Evolutionary conservation across 2,797 vertebrate species (phyloP).

Genomic region (Tympanoctomys barrerae): DNA sequence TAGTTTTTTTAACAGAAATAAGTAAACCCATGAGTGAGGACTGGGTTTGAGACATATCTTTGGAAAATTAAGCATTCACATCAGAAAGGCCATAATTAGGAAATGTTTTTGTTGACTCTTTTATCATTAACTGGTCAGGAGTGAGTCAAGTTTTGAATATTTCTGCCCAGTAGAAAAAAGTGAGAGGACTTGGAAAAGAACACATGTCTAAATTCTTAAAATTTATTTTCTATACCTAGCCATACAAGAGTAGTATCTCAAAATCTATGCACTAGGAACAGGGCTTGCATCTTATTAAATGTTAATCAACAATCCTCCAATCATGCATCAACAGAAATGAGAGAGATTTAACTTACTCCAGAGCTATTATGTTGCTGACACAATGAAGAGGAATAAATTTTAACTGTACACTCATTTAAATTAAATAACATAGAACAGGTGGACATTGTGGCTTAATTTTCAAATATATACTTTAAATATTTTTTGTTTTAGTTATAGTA

Average conservation of each 20-base stretch:
- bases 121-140: background rate
- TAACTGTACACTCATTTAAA: background rate
- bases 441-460: background rate
- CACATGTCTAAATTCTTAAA: slow-evolving; percentile 27
- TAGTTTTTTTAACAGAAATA: background rate
- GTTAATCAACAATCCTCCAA: background rate
- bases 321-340: background rate
- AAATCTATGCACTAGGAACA: background rate
- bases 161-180: background rate
- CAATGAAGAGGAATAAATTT: background rate
- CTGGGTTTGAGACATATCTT: background rate
- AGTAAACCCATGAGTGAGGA: background rate
- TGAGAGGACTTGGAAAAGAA: background rate
- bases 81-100: background rate
- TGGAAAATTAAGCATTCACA: background rate
- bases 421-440: background rate
- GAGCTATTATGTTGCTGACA: background rate
- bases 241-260: background rate
- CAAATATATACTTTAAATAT: background rate
- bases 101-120: background rate
- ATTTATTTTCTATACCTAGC: background rate
- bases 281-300: background rate
- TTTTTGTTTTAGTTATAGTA: background rate
- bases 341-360: background rate
- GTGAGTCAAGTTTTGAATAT: background rate